These are phyloP conservation scores for Bradysia coprophila DNA, from an alignment of 1,140 invertebrate genomes.

Conservation along the genomic window DNA sequence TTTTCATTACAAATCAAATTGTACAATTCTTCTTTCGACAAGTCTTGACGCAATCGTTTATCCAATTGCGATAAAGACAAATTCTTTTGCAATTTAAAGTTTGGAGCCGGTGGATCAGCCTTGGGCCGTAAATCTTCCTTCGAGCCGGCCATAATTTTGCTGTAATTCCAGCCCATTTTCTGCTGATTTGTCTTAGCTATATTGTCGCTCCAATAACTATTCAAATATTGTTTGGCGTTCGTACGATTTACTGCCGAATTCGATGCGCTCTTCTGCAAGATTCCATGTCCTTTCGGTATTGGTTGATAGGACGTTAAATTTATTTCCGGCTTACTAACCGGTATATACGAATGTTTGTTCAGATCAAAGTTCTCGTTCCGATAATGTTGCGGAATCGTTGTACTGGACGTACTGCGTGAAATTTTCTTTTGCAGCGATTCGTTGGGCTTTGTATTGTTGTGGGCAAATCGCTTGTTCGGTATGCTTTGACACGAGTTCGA, in stretches of 20 bases:
- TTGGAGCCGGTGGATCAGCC: conserved; percentile 12
- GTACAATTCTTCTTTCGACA: conserved; percentile 23
- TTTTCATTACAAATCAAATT: conserved; percentile 22
- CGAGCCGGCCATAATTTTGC: conserved; percentile 15
- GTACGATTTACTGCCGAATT: conserved; percentile 15
- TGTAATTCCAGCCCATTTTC: conserved; percentile 21
- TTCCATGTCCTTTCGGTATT: not conserved
- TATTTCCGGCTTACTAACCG: not conserved
- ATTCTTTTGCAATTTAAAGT: conserved; percentile 19
- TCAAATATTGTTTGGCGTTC: conserved; percentile 16
- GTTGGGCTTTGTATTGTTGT: not conserved
- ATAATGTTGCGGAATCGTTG: conserved; percentile 10
- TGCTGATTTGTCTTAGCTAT: conserved; percentile 5
- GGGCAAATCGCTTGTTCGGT: not conserved
- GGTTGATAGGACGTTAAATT: not conserved
- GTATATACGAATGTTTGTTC: not conserved
- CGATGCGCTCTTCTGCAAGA: conserved; percentile 7
- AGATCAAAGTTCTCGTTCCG: not conserved
- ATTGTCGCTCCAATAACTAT: conserved; percentile 23
- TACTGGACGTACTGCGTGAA: conserved; percentile 20
- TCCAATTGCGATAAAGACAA: conserved; percentile 20
- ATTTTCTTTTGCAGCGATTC: conserved; percentile 4
- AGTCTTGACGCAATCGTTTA: conserved; percentile 17
- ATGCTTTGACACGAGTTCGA: conserved; percentile 17
- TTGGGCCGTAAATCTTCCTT: not conserved